These are phyloP conservation scores for Petroica traversi DNA, from an alignment of 2,113 vertebrate species.

Conservation along the genomic window DNA sequence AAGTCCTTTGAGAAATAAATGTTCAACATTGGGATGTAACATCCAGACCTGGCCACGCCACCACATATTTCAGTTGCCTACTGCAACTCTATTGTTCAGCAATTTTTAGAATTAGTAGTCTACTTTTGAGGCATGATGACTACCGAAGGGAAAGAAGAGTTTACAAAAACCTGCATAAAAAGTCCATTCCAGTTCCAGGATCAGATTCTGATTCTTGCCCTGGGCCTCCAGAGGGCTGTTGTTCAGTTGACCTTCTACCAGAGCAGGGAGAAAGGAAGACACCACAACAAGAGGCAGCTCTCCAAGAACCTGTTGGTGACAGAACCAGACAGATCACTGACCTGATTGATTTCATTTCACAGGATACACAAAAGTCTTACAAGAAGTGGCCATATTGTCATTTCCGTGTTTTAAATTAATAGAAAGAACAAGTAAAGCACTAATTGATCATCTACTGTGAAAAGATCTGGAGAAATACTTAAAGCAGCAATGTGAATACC, in stretches of 20 bases:
- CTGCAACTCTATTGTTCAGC: neutral
- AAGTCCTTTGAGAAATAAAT: neutral
- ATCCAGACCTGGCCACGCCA: neutral
- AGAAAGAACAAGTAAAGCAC: conserved; percentile 16
- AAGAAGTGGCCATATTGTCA: neutral
- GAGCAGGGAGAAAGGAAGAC: neutral
- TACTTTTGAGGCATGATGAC: neutral
- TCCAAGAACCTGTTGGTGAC: neutral
- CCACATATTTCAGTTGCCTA: neutral
- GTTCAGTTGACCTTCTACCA: neutral
- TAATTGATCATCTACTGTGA: conserved; percentile 8
- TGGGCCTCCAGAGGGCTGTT: neutral
- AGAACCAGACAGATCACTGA: neutral
- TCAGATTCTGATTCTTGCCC: neutral
- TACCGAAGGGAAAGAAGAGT: neutral
- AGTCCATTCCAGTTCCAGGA: neutral
- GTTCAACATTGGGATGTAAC: neutral
- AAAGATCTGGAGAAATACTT: conserved; percentile 10
- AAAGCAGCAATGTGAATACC: conserved; percentile 17
- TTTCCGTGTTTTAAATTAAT: neutral
- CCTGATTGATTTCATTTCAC: neutral
- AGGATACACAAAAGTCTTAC: neutral
- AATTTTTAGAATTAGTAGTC: neutral
- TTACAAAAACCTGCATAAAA: neutral
- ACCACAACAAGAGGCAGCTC: neutral